These are phyloP conservation scores for Hycleus phaleratus DNA, from an alignment of 1,140 invertebrate genomes.

Conservation along the genomic window DNA sequence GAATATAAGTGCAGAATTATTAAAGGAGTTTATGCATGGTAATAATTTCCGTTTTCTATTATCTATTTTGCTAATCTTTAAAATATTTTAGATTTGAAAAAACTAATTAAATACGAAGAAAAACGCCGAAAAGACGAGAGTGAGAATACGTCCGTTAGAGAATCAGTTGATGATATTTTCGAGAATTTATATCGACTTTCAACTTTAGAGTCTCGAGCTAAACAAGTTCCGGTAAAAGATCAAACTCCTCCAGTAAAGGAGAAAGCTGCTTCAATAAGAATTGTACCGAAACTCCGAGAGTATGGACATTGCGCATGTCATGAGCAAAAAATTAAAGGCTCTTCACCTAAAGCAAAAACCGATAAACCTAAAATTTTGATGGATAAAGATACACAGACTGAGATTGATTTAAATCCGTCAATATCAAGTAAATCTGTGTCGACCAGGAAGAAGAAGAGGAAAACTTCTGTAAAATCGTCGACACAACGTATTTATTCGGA, in stretches of 20 bases:
- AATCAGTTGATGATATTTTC: conserved; percentile 15
- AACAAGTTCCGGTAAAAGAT: conserved; percentile 6
- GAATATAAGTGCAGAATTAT: conserved; percentile 44
- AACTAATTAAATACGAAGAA: conserved; percentile 49
- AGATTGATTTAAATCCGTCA: too few relatives aligned
- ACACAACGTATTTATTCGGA: background rate
- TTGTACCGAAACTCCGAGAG: conserved; percentile 8
- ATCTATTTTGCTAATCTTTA: background rate
- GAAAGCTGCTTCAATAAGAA: conserved; percentile 19
- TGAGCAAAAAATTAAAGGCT: background rate
- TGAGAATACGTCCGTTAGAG: background rate
- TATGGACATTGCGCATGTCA: conserved; percentile 19
- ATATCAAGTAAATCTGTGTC: too few relatives aligned
- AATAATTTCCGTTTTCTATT: conserved; percentile 1
- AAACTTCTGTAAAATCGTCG: background rate
- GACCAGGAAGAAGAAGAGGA: too few relatives aligned
- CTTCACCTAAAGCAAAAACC: background rate
- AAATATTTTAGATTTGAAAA: conserved; percentile 47
- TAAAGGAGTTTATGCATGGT: conserved; percentile 49
- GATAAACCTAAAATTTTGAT: background rate
- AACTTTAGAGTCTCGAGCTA: conserved; percentile 18
- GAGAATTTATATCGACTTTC: conserved; percentile 13
- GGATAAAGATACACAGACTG: too few relatives aligned
- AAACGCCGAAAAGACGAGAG: conserved; percentile 7
- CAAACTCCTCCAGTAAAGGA: background rate